Base-by-base conservation (phyloP, 1,140 invertebrate genomes). In the Helicoverpa armigera region DNA sequence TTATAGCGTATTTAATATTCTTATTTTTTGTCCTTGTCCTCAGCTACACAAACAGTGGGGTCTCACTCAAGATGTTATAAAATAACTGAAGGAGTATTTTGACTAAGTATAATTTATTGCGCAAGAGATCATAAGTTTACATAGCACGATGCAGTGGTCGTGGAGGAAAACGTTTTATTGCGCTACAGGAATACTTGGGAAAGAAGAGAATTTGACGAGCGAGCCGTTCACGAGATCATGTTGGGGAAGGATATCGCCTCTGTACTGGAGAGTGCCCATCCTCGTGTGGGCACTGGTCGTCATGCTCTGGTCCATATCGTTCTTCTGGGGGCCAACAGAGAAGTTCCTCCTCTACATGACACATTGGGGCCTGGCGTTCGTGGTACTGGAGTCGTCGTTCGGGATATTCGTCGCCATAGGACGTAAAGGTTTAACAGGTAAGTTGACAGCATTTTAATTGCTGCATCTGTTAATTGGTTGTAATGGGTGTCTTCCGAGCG, bases 321-420 rank as follows among this genome's bases (percentile, higher is more conserved):
- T 79, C 73, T 94, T 94, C 82, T 94, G 93, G 92, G 92, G 92
- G 58, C 89, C 90, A 12, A 82, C 83, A 9, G 86, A 92, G 60
- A 92, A 87, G 84, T 94, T 90, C 78, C 81, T 93, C 29, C 72
- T 94, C 7, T 94, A 94, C 73, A 94, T 94, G 93, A 94, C 93
- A n/a, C 92, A 94, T 65, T 94, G 93, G 93, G 93, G 93, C 7
- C 84, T 94, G 4, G 56, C 92, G 3, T 85, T 94, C 29, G 91
- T 94, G 54, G 83, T 91, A 14, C 54, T 91, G 43, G 91, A 94
- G 73, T 89, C 90, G 2, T 67, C 89, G 2, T 94, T 94, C 78
- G 93, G 93, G 2, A 89, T 94, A 50, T 61, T 89, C 29, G 90
- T 94, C 2, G 83, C 88, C 43, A 73, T 90, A 1, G 89, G 86